Percentiles rank a stretch among this genome's conserved stretches.
These are phyloP conservation scores for Eupsittula cactorum DNA, from an alignment of 2,113 vertebrate genomes.

Conservation along the genomic window DNA sequence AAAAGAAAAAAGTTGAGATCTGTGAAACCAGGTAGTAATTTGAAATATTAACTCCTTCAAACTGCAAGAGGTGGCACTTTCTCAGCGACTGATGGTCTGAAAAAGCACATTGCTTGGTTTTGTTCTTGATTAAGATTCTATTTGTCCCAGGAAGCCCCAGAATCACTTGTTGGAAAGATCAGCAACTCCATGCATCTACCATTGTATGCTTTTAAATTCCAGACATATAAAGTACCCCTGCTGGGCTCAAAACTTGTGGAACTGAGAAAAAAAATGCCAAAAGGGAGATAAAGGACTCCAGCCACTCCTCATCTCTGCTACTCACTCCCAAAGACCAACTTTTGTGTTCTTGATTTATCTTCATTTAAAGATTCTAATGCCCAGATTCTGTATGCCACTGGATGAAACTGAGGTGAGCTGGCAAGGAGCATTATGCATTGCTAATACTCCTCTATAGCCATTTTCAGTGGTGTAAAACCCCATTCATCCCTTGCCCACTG, in stretches of 20 bases:
- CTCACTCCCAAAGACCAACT: not conserved
- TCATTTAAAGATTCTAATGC: not conserved
- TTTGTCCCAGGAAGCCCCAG: not conserved
- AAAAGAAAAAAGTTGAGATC: not conserved
- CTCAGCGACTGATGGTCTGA: not conserved
- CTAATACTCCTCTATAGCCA: not conserved
- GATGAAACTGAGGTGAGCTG: not conserved
- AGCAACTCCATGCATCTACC: not conserved
- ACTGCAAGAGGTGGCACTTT: not conserved
- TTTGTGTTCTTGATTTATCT: not conserved
- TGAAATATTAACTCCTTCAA: not conserved
- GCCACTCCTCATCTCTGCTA: not conserved
- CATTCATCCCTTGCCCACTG: not conserved
- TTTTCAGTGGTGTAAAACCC: not conserved
- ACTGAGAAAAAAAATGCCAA: not conserved
- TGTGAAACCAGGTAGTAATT: not conserved
- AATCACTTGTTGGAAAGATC: not conserved
- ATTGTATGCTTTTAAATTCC: not conserved
- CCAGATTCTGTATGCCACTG: not conserved
- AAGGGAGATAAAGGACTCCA: not conserved
- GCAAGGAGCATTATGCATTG: rapidly evolving
- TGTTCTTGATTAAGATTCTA: not conserved
- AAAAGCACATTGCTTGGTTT: not conserved
- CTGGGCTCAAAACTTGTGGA: not conserved
- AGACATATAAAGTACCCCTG: not conserved